These are phyloP conservation scores for Hyla sarda DNA, from an alignment of 2,113 vertebrate species.

Conservation along the genomic window DNA sequence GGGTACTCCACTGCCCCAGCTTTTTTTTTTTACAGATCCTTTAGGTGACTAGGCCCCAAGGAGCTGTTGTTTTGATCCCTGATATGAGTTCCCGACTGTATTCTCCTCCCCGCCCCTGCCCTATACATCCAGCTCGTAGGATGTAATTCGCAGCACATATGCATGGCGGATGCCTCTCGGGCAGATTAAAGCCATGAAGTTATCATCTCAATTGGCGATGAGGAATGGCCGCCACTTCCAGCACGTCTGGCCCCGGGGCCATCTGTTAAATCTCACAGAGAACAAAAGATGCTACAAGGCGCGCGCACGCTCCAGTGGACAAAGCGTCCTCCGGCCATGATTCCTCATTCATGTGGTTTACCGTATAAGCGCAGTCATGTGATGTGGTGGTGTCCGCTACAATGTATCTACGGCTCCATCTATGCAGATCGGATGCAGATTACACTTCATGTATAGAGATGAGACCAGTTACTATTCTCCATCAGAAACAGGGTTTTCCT, in stretches of 20 bases:
- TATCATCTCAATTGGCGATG: constrained; percentile 28
- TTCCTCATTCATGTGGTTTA: not conserved
- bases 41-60: no score
- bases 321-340: constrained; percentile 4
- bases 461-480: no score
- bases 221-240: constrained; percentile 31
- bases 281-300: constrained; percentile 40
- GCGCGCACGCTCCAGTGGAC: constrained; percentile 27
- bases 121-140: not conserved
- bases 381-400: not conserved
- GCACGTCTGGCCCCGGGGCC: not conserved
- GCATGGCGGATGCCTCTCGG: not conserved
- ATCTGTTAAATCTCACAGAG: constrained; percentile 40
- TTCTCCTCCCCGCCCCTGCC: no score
- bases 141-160: not conserved
- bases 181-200: constrained; percentile 14
- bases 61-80: no score
- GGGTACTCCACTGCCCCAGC: no score
- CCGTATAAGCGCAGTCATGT: not conserved
- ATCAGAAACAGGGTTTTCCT: no score
- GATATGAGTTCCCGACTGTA: no score
- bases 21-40: no score
- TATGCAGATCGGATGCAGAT: not conserved
- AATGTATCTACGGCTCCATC: not conserved
- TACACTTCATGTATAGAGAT: not conserved